phyloP scores from a whole-genome alignment of 1,140 invertebrate species.

The Nasonia giraulti region DNA sequence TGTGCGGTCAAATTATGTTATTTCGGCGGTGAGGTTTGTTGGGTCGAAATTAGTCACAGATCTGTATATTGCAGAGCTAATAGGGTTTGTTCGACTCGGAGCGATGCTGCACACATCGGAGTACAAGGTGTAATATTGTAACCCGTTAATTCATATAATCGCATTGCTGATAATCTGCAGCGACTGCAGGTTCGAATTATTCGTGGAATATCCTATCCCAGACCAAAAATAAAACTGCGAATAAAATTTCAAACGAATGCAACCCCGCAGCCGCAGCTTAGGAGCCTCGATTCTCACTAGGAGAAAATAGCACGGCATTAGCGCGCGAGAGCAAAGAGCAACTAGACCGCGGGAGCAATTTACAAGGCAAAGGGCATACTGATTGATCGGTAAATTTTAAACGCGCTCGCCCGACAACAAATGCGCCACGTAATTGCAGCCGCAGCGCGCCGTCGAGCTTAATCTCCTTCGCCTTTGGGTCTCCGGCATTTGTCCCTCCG shows the following conservation, averaged over 20 bases:
- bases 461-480: constrained; percentile 32
- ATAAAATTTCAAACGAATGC: no score
- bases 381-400: constrained; percentile 45
- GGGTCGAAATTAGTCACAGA: no score
- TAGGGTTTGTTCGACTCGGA: no score
- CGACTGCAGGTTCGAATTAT: no score
- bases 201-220: no score
- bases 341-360: neutral
- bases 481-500: constrained; percentile 42
- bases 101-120: no score
- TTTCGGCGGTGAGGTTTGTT: neutral
- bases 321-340: neutral
- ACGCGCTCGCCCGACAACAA: constrained; percentile 31
- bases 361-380: constrained; percentile 19
- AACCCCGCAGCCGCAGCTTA: no score
- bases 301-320: neutral
- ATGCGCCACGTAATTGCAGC: constrained; percentile 38
- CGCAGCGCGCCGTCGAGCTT: neutral
- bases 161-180: no score
- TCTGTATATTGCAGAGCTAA: no score
- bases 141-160: no score
- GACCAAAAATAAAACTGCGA: no score
- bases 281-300: neutral
- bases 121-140: no score
- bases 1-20: neutral